Evolutionary conservation across 2,797 vertebrate genomes (phyloP).

Genomic region (Peromyscus melanophrys): DNA sequence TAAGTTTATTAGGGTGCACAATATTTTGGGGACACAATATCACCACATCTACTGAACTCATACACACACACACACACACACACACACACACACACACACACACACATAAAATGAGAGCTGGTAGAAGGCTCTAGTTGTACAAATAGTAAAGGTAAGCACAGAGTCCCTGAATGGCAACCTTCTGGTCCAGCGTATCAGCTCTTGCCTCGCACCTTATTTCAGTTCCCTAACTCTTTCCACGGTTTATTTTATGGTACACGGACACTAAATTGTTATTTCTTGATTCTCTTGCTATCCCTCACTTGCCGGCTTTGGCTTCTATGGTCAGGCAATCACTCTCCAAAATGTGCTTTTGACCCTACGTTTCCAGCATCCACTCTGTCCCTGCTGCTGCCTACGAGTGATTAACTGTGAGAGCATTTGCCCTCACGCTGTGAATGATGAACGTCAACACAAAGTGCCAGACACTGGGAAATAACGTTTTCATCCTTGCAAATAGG

Average conservation of each 20-base stretch:
- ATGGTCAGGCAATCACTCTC: not conserved
- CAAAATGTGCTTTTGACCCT: not conserved
- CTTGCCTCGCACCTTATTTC: not conserved
- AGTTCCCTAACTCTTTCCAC: not conserved
- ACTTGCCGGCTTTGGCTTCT: not conserved
- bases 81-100: no score
- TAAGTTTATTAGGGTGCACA: no score
- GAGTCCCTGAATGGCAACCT: not conserved
- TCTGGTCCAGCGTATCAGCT: not conserved
- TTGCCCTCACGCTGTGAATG: not conserved
- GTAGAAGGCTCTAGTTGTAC: not conserved
- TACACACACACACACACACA: no score
- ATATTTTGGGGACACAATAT: no score
- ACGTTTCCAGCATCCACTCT: not conserved
- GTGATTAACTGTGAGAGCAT: not conserved
- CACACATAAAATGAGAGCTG: not conserved
- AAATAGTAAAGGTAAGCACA: not conserved
- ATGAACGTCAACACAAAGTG: not conserved
- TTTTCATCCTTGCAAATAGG: not conserved
- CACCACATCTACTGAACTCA: not conserved
- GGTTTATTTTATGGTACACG: not conserved
- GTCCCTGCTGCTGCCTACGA: not conserved
- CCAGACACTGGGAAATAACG: not conserved
- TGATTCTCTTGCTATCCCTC: not conserved
- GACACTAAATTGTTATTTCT: not conserved